Percentiles rank a stretch among this genome's conserved stretches.
Evolutionary conservation across 2,797 vertebrate genomes (phyloP).

Genomic region (Acropternis orthonyx): DNA sequence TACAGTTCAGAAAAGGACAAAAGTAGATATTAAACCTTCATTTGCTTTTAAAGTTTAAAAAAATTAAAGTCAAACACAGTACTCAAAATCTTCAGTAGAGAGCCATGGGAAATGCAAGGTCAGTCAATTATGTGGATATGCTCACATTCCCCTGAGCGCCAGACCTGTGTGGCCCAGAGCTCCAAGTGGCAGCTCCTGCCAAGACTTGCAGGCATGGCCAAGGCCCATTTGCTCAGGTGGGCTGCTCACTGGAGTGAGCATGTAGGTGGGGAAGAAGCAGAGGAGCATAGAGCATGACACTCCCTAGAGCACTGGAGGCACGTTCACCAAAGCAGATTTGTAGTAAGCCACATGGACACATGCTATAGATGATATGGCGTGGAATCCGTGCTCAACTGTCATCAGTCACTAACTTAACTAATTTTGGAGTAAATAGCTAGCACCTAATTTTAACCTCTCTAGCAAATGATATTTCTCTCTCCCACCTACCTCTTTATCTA

Average conservation of each 20-base stretch:
- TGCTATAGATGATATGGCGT: rapidly evolving
- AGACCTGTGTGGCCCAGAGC: background rate
- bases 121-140: background rate
- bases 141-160: background rate
- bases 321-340: background rate
- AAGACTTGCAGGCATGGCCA: background rate
- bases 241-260: background rate
- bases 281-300: background rate
- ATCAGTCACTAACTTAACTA: background rate
- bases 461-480: background rate
- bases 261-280: background rate
- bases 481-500: background rate
- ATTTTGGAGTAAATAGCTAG: background rate
- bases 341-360: background rate
- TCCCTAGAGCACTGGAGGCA: background rate
- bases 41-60: background rate
- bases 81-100: background rate
- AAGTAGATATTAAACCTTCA: background rate
- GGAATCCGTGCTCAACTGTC: background rate
- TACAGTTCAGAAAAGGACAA: background rate
- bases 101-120: rapidly evolving
- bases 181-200: background rate
- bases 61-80: background rate
- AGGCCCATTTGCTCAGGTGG: background rate
- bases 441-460: background rate